Conservation (phyloP, 2,888 invertebrate species). For the Ornithoptera alexandrae region DNA sequence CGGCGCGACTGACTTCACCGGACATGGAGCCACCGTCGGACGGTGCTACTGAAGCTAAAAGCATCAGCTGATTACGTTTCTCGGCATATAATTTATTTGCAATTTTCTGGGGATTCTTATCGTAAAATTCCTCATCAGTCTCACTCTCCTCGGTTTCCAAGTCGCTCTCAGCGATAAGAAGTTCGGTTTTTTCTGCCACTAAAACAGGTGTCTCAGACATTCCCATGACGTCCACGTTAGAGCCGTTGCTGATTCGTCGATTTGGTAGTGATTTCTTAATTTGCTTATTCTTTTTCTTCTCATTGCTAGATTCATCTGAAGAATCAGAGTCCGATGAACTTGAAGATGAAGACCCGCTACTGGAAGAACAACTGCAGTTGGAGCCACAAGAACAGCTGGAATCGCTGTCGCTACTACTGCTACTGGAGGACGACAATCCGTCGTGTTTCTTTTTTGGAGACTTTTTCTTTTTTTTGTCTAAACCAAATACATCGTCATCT, state of each 20-base stretch:
- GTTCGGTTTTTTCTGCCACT: conserved; percentile 77
- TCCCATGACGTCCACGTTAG: conserved; percentile 78
- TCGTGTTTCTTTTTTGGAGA: conserved; percentile 72
- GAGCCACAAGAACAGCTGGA: conserved; percentile 91
- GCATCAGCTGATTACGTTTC: conserved; percentile 85
- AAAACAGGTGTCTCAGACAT: conserved; percentile 71
- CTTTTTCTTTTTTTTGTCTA: conserved; percentile 74
- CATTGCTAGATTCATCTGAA: conserved; percentile 64
- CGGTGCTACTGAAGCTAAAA: conserved; percentile 82
- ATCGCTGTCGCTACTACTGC: conserved; percentile 86
- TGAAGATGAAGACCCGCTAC: conserved; percentile 84
- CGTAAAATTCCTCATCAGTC: conserved; percentile 93
- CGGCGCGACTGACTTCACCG: conserved; percentile 82
- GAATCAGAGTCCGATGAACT: conserved; percentile 78
- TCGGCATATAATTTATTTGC: conserved; percentile 87
- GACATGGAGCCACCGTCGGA: conserved; percentile 80
- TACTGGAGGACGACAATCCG: conserved; percentile 84
- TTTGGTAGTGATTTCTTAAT: conserved; percentile 58
- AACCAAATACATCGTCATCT: conserved; percentile 64
- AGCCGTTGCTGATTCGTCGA: conserved; percentile 68
- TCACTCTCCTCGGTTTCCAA: conserved; percentile 91
- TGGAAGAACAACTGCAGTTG: conserved; percentile 90
- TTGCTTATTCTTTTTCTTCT: conserved; percentile 69
- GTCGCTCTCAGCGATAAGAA: conserved; percentile 88
- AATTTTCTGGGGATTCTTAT: conserved; percentile 87